Percentiles rank a stretch among this genome's conserved stretches.
Conservation (phyloP, 2,797 vertebrate species). For the Dryobates pubescens region DNA sequence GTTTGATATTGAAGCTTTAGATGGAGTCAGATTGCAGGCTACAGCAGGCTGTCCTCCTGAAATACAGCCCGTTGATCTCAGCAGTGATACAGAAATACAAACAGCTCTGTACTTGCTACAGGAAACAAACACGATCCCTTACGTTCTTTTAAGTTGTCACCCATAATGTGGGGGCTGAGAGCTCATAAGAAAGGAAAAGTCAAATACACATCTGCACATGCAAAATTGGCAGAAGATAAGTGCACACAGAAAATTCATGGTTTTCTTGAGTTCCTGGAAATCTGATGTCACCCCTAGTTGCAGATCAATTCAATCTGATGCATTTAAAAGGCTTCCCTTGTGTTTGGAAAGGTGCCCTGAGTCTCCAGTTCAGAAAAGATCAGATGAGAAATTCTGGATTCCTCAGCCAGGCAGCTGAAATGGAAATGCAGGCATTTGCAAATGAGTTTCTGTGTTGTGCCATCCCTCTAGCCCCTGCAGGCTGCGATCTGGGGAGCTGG, state of each 20-base stretch:
- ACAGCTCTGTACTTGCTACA: not conserved
- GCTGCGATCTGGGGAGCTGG: slow-evolving; percentile 21
- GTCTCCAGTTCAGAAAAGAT: not conserved
- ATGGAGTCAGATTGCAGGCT: not conserved
- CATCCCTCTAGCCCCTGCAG: not conserved
- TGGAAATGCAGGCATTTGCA: not conserved
- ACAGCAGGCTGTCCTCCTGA: not conserved
- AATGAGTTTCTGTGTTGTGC: not conserved
- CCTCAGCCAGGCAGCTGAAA: not conserved
- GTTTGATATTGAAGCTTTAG: not conserved
- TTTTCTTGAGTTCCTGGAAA: not conserved
- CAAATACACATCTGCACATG: not conserved
- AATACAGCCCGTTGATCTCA: not conserved
- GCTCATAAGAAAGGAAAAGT: not conserved
- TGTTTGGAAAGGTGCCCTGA: not conserved
- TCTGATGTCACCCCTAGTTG: not conserved
- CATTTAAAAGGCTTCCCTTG: not conserved
- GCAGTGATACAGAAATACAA: not conserved
- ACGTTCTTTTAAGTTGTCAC: not conserved
- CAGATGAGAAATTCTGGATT: not conserved
- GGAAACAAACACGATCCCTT: not conserved
- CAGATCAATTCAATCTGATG: not conserved
- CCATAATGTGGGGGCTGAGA: not conserved
- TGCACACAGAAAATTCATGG: rapidly evolving
- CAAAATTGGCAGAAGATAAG: not conserved